Conservation (phyloP, 2,113 vertebrate species). For the Rhinolophus sinicus region DNA sequence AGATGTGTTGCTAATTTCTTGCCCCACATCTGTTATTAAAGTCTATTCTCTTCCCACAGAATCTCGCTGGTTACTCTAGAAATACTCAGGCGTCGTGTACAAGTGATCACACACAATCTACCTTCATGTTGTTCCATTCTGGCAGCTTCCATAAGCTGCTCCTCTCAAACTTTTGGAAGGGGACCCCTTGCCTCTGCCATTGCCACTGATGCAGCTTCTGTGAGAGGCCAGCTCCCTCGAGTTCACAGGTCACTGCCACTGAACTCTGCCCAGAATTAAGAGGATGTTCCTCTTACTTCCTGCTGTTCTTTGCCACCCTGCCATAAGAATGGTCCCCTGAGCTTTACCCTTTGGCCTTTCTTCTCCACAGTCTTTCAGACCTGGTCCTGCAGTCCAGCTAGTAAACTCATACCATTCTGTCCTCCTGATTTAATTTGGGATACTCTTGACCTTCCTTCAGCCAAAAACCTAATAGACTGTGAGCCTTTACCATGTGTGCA, state of each 20-base stretch:
- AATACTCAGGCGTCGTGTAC: not conserved
- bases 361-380: not conserved
- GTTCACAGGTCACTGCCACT: rapidly evolving
- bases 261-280: not conserved
- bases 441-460: slow-evolving; percentile 1
- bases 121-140: not conserved
- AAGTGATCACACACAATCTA: not conserved
- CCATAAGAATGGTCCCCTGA: not conserved
- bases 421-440: not conserved
- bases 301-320: not conserved
- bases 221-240: not conserved
- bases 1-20: not conserved
- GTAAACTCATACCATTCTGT: not conserved
- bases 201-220: not conserved
- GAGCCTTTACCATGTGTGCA: not conserved
- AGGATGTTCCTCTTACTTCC: not conserved
- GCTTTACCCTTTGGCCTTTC: not conserved
- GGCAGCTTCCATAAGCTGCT: not conserved
- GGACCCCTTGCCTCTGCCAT: too few species aligned
- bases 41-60: not conserved
- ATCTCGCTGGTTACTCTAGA: not conserved
- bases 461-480: not conserved
- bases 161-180: not conserved
- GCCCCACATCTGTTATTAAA: not conserved
- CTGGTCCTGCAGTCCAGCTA: not conserved